These are phyloP conservation scores for Pseudoips prasinana DNA, from an alignment of 2,888 invertebrate species.

Conservation along the genomic window DNA sequence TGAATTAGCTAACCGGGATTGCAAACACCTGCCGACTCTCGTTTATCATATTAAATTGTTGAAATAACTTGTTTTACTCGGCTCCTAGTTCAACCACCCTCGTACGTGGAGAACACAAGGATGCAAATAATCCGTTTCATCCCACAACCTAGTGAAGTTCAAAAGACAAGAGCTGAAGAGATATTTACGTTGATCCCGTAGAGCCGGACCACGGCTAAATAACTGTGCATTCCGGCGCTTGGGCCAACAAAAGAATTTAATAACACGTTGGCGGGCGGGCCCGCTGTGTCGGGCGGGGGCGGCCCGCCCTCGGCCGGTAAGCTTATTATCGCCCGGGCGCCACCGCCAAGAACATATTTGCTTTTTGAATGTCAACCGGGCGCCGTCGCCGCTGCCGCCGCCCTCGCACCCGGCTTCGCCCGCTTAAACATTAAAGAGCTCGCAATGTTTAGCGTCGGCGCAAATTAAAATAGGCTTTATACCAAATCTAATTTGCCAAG, in stretches of 20 bases:
- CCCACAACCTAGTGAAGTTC: conserved; percentile 52
- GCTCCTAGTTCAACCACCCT: conserved; percentile 17
- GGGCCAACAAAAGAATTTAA: conserved; percentile 77
- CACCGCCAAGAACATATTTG: conserved; percentile 70
- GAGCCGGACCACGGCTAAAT: conserved; percentile 61
- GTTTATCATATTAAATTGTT: conserved; percentile 47
- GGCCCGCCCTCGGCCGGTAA: conserved; percentile 61
- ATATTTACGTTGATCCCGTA: conserved; percentile 67
- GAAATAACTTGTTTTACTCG: conserved; percentile 39
- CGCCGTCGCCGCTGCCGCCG: conserved; percentile 44
- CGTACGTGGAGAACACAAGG: conserved; percentile 30
- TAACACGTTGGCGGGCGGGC: conserved; percentile 62
- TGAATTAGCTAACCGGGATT: conserved; percentile 3
- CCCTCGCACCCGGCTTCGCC: conserved; percentile 40
- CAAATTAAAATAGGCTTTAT: conserved; percentile 82
- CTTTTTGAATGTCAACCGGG: conserved; percentile 69
- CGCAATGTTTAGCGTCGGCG: conserved; percentile 73
- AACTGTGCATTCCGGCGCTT: conserved; percentile 61
- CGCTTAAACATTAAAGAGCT: conserved; percentile 77
- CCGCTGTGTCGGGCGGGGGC: conserved; percentile 34
- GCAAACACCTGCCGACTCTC: conserved; percentile 56
- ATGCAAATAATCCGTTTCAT: conserved; percentile 60
- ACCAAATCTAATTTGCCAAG: conserved; percentile 79
- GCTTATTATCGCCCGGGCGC: conserved; percentile 69
- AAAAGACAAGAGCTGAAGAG: conserved; percentile 56